Percentiles rank a stretch among this genome's conserved stretches.
phyloP scores from a whole-genome alignment of 2,797 vertebrate genomes.

The Distichodus sexfasciatus region DNA sequence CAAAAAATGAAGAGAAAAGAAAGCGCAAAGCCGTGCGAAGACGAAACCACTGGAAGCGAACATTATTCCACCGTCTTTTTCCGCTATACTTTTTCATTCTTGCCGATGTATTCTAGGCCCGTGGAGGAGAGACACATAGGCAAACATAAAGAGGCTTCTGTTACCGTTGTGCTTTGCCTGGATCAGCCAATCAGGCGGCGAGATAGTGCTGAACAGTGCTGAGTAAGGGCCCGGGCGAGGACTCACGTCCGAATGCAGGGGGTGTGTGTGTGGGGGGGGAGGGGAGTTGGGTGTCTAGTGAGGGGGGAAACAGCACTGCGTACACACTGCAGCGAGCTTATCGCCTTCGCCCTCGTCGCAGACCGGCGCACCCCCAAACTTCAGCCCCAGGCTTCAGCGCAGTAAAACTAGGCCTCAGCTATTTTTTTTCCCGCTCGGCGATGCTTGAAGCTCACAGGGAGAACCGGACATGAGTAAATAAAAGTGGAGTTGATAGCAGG shows the following conservation, averaged over 20 bases:
- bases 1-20: neutral
- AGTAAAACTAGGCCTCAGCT: neutral
- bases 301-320: conserved; percentile 69
- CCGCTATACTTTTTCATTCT: neutral
- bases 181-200: conserved; percentile 77
- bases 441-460: neutral
- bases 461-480: conserved; percentile 3
- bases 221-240: conserved; percentile 78
- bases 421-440: too few relatives aligned
- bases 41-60: neutral
- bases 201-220: conserved; percentile 86
- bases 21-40: neutral
- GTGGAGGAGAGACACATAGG: conserved; percentile 17
- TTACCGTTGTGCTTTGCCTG: conserved; percentile 70
- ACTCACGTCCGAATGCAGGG: conserved; percentile 82
- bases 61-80: conserved; percentile 3
- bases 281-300: conserved; percentile 57
- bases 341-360: conserved; percentile 49
- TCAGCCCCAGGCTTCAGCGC: conserved; percentile 21
- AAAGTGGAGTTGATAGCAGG: conserved; percentile 35
- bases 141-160: conserved; percentile 54
- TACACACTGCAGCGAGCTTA: conserved; percentile 76
- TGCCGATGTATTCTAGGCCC: neutral
- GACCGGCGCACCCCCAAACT: conserved; percentile 23
- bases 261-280: conserved; percentile 50